Evolutionary conservation across 2,113 vertebrate species (phyloP), one percentile per base, ranked within the genome.

Genomic region (Loxodonta africana): DNA sequence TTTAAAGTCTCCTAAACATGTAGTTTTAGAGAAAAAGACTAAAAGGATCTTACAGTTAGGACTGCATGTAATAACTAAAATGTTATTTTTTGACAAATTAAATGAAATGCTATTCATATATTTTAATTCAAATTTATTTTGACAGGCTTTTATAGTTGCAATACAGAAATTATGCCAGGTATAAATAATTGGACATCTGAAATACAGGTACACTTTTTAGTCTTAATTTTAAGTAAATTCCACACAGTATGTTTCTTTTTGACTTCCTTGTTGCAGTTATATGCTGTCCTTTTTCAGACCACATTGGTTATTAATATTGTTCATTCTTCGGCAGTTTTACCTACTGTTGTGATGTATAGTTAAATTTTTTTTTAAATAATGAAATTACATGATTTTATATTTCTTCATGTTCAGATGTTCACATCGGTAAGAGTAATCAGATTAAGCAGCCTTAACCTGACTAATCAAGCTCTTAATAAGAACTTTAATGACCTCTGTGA

Each of bases 91-190:
- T 88, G 44, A 84, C 57, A 91, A 94, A 77, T 57, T 84, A 67
- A 91, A 15, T 95, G 89, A 84, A 83, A 67, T 90, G 23, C 63
- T 57, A 28, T 90, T 57, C 4, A 57, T 28, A 21, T 57, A 23
- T 87, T 95, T 96, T 94, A 84, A 95, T 94, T 96, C 1, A 83
- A 69, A 94, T 94, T 95, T 96, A 74, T 97, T 97, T 98, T 93
- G 57, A 81, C 96, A 99, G 99, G 99, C 21, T 99, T 99, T 99
- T 99, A 99, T 98, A 99, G 99, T 98, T 99, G 99, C 97, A 99
- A 99, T 98, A 99, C 99, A 92, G 99, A 99, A 98, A 98, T 99
- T 95, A 99, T 99, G 99, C 99, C 99, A 98, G 99, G 99, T 96
- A 99, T 99, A 98, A 99, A 99, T 98, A 99, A 99, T 98, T 99